These are phyloP conservation scores for Progne subis DNA, from an alignment of 2,113 vertebrate genomes.

Conservation along the genomic window DNA sequence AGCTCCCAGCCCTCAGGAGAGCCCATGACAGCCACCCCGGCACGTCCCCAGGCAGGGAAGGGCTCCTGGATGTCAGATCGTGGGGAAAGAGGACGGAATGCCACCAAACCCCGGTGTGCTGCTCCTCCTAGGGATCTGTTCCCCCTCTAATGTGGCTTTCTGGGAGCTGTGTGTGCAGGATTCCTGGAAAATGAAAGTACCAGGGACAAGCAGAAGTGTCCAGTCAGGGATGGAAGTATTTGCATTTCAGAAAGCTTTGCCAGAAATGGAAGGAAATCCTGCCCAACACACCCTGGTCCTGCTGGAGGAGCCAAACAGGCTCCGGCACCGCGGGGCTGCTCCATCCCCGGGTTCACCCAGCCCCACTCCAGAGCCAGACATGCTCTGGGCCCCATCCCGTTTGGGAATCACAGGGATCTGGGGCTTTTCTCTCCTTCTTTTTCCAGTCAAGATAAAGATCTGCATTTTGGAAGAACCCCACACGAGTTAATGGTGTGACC, in stretches of 20 bases:
- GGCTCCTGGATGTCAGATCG: accelerated
- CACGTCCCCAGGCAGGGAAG: too few relatives aligned
- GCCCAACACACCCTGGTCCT: not conserved
- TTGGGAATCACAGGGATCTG: not conserved
- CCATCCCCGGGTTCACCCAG: not conserved
- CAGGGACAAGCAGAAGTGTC: not conserved
- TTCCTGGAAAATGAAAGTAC: not conserved
- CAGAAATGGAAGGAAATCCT: not conserved
- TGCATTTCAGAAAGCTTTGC: not conserved
- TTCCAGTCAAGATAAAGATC: conserved; percentile 13
- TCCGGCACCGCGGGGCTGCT: not conserved
- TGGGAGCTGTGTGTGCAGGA: not conserved
- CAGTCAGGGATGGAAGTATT: not conserved
- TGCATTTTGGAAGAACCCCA: conserved; percentile 48
- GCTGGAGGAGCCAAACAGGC: not conserved
- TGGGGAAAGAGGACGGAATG: accelerated
- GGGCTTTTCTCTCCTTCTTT: not conserved
- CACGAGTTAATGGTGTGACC: conserved; percentile 36
- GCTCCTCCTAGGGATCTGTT: accelerated
- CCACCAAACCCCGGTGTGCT: not conserved
- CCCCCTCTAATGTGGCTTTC: accelerated
- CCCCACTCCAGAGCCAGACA: not conserved
- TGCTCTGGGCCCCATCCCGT: not conserved
- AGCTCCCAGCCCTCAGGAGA: not conserved
- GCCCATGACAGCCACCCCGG: too few relatives aligned